A percentile compares a stretch with the other conserved stretches of the same genome.
Conservation (phyloP, 2,888 invertebrate genomes). For the Azorinus chamasolen region DNA sequence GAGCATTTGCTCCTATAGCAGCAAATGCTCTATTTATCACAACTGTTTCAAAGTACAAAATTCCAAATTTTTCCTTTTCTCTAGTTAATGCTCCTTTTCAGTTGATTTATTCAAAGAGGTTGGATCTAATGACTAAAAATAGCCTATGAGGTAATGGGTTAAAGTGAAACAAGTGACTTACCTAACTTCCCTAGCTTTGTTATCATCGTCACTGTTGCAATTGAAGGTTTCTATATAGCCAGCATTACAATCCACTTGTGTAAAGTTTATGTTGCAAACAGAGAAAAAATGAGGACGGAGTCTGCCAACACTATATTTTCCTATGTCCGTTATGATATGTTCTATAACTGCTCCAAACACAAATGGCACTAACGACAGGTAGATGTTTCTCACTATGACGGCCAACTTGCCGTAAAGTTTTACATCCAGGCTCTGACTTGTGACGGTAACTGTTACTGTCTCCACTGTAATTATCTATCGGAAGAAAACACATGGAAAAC, state of each 20-base stretch:
- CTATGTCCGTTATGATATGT: constrained; percentile 95
- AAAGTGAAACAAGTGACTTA: constrained; percentile 39
- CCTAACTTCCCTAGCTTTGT: constrained; percentile 76
- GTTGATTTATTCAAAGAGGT: too few species aligned
- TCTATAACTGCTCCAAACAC: constrained; percentile 95
- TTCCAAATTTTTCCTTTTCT: too few species aligned
- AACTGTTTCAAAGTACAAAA: too few species aligned
- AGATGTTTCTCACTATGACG: constrained; percentile 88
- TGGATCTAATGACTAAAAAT: too few species aligned
- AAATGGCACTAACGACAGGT: constrained; percentile 87
- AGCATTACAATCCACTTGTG: constrained; percentile 54
- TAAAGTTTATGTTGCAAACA: constrained; percentile 91
- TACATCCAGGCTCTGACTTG: too few species aligned
- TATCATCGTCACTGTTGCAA: constrained; percentile 68
- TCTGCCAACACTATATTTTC: constrained; percentile 97
- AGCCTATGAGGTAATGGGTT: too few species aligned
- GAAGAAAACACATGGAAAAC: too few species aligned
- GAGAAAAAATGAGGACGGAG: constrained; percentile 97
- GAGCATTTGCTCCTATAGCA: too few species aligned
- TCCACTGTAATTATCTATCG: too few species aligned
- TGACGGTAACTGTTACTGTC: too few species aligned
- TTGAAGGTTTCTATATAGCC: constrained; percentile 74
- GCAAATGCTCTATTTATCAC: too few species aligned
- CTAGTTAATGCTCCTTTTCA: too few species aligned
- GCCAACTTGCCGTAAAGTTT: constrained; percentile 88